Conservation (phyloP, 2,797 vertebrate species). For the Numenius phaeopus region DNA sequence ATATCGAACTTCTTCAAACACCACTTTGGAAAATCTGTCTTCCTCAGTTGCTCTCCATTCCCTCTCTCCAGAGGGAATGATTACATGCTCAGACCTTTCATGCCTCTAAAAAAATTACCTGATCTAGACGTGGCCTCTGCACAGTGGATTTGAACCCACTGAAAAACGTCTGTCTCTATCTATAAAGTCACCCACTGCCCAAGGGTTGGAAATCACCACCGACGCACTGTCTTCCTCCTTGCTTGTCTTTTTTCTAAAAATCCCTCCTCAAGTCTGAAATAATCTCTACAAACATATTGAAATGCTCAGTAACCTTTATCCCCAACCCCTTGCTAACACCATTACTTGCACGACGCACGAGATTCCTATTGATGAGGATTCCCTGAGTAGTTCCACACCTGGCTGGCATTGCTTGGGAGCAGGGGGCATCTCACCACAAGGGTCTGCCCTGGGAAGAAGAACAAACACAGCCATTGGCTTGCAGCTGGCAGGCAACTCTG, state of each 20-base stretch:
- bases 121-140: not conserved
- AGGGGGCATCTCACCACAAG: not conserved
- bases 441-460: not conserved
- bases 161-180: not conserved
- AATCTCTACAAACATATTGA: not conserved
- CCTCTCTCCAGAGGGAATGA: not conserved
- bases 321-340: fast-evolving
- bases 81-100: not conserved
- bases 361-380: not conserved
- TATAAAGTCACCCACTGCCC: not conserved
- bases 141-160: not conserved
- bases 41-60: not conserved
- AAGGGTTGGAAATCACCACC: not conserved
- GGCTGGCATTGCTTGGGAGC: not conserved
- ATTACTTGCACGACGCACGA: fast-evolving
- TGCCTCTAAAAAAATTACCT: not conserved
- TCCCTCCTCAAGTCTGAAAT: not conserved
- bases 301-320: not conserved
- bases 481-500: not conserved
- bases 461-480: not conserved
- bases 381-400: not conserved
- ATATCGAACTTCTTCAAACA: not conserved
- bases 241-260: not conserved
- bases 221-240: not conserved
- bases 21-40: not conserved